These are phyloP conservation scores for Hypotaenidia philippensis DNA, from an alignment of 2,797 vertebrate genomes.

Conservation along the genomic window DNA sequence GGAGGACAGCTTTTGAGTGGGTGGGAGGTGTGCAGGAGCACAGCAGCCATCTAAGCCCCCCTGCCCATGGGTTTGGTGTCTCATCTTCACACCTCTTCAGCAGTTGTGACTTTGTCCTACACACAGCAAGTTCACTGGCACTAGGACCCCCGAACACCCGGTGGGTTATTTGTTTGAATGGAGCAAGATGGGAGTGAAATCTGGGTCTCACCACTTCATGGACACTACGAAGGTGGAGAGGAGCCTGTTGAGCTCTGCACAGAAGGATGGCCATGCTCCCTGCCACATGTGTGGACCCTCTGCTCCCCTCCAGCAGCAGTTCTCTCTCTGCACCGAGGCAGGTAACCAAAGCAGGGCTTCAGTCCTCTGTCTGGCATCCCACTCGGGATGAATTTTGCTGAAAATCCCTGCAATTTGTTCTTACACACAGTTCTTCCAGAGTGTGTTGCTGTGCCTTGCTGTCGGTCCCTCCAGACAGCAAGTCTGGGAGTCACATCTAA, in stretches of 20 bases:
- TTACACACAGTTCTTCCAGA: not conserved
- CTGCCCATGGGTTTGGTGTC: accelerated
- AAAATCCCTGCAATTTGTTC: not conserved
- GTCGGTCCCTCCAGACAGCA: not conserved
- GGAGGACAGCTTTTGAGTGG: accelerated
- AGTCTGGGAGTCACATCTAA: not conserved
- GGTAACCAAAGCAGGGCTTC: not conserved
- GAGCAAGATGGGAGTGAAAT: not conserved
- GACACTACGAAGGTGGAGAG: not conserved
- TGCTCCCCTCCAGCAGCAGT: not conserved
- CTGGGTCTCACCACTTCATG: not conserved
- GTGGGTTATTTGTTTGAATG: not conserved
- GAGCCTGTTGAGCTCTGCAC: not conserved
- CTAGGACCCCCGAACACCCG: accelerated
- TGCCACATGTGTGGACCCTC: not conserved
- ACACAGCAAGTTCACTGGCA: not conserved
- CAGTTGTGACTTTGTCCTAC: no score
- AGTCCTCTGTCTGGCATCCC: no score
- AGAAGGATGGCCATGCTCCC: not conserved
- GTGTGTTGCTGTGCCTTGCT: not conserved
- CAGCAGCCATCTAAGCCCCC: not conserved
- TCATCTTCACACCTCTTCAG: not conserved
- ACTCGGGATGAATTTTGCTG: not conserved
- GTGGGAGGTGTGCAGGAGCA: accelerated
- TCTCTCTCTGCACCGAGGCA: accelerated